Percentiles rank a stretch among this genome's conserved stretches.
phyloP scores from a whole-genome alignment of 2,888 invertebrate genomes.

The Pyrrhia umbra region DNA sequence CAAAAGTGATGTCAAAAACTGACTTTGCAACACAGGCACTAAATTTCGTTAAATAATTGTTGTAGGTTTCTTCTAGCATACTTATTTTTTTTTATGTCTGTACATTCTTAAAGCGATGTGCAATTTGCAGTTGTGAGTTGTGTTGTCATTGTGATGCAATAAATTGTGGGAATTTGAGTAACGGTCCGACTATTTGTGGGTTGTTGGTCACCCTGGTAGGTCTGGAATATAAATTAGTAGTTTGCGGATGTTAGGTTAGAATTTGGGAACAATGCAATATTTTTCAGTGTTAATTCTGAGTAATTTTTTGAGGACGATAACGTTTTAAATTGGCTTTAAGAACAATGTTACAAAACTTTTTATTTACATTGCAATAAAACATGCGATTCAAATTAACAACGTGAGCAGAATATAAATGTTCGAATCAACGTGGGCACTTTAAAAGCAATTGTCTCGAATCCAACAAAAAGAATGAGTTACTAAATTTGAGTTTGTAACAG shows the following conservation, averaged over 20 bases:
- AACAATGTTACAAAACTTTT: not conserved
- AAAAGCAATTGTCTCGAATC: conserved; percentile 41
- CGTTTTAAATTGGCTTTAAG: not conserved
- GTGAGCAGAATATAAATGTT: conserved; percentile 42
- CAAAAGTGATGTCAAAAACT: not conserved
- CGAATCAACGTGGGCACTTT: conserved; percentile 6
- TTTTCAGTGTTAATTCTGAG: not conserved
- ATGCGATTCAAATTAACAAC: conserved; percentile 38
- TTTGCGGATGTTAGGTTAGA: conserved; percentile 15
- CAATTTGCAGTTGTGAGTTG: conserved; percentile 66
- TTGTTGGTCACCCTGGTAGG: conserved; percentile 46
- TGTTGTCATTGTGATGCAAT: conserved; percentile 68
- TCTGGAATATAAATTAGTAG: conserved; percentile 34
- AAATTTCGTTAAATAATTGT: not conserved
- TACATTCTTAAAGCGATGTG: conserved; percentile 67
- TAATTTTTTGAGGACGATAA: not conserved
- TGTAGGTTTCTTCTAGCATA: not conserved
- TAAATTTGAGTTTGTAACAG: conserved; percentile 26
- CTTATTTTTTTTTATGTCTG: conserved; percentile 3
- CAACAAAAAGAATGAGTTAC: conserved; percentile 36
- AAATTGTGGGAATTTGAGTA: conserved; percentile 51
- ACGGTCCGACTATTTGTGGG: conserved; percentile 41
- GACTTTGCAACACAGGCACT: not conserved
- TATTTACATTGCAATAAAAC: conserved; percentile 3
- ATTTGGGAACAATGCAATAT: not conserved